Evolutionary conservation across 2,888 invertebrate genomes (phyloP).

Genomic region (Boloria selene): DNA sequence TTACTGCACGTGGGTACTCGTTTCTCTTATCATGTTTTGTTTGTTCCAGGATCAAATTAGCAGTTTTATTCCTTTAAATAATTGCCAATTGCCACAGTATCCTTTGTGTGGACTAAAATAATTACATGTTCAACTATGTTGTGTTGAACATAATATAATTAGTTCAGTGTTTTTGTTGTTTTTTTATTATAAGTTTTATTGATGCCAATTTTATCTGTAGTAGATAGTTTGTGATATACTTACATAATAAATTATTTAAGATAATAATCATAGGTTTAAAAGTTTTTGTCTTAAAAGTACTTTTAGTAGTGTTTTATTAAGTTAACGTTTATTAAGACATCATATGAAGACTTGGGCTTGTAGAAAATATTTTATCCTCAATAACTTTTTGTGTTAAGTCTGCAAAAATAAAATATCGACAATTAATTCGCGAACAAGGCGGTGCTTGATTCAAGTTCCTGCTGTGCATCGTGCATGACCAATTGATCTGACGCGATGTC

Average conservation of each 20-base stretch:
- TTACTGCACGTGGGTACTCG: slow-evolving; percentile 6
- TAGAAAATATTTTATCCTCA: neutral
- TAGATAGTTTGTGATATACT: too few species aligned
- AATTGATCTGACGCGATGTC: slow-evolving; percentile 20
- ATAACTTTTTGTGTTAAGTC: neutral
- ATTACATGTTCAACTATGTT: slow-evolving; percentile 15
- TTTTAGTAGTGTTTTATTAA: too few species aligned
- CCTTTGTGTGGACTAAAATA: slow-evolving; percentile 6
- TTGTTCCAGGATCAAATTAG: slow-evolving; percentile 1
- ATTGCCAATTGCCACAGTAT: slow-evolving; percentile 11
- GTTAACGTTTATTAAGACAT: too few species aligned
- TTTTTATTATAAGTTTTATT: too few species aligned
- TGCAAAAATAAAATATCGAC: slow-evolving; percentile 9
- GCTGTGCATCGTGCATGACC: slow-evolving; percentile 20
- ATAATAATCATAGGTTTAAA: too few species aligned
- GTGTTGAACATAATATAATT: neutral
- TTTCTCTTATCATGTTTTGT: slow-evolving; percentile 3
- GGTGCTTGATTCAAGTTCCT: slow-evolving; percentile 17
- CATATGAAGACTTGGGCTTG: neutral
- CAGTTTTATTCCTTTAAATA: slow-evolving; percentile 16
- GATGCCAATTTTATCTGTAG: too few species aligned
- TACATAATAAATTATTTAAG: too few species aligned
- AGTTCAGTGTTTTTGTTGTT: too few species aligned
- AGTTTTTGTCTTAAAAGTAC: too few species aligned
- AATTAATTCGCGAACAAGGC: slow-evolving; percentile 10